These are phyloP conservation scores for Cepphus grylle DNA, from an alignment of 2,113 vertebrate genomes.

Conservation along the genomic window DNA sequence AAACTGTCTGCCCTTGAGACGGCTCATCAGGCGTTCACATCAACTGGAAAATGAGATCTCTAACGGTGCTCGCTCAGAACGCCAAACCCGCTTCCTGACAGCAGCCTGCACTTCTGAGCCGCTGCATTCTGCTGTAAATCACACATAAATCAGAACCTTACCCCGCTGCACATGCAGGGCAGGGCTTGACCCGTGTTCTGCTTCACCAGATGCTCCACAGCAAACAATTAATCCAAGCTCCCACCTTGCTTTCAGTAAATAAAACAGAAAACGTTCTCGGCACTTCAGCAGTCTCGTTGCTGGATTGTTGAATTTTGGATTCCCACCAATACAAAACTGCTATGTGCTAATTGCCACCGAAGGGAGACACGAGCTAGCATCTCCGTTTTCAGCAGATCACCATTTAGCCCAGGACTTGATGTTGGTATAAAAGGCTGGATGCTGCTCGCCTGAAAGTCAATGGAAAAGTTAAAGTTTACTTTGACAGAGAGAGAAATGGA, in stretches of 20 bases:
- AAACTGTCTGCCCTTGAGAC: not conserved
- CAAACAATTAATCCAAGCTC: not conserved
- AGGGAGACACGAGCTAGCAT: not conserved
- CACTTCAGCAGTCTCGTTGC: not conserved
- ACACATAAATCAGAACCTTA: rapidly evolving
- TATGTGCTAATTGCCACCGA: not conserved
- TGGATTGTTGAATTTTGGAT: not conserved
- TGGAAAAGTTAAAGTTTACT: not conserved
- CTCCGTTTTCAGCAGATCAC: not conserved
- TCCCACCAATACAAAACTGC: not conserved
- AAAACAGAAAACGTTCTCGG: not conserved
- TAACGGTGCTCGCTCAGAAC: not conserved
- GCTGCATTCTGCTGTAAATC: not conserved
- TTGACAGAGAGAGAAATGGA: not conserved
- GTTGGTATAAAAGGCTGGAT: not conserved
- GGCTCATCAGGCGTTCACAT: not conserved
- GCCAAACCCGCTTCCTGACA: not conserved
- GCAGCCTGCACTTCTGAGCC: not conserved
- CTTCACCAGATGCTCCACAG: not conserved
- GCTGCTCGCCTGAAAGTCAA: not conserved
- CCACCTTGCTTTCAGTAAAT: not conserved
- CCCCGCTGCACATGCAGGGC: not conserved
- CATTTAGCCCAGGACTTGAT: not conserved
- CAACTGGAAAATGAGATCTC: not conserved
- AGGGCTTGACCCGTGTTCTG: not conserved